phyloP scores from a whole-genome alignment of 2,113 vertebrate genomes.

The Spheniscus mendiculus region DNA sequence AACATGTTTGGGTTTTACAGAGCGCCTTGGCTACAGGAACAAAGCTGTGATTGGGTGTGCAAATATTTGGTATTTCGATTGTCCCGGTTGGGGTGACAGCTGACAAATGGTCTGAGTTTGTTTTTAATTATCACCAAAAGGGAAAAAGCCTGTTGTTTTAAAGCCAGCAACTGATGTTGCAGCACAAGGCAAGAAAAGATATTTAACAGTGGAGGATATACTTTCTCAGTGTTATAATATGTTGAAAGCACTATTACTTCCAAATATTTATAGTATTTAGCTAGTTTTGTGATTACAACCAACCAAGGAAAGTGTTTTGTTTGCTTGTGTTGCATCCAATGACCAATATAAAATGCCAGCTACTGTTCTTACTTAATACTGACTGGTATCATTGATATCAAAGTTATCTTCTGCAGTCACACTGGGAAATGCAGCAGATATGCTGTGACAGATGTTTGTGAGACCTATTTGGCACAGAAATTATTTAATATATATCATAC shows the following conservation, averaged over 20 bases:
- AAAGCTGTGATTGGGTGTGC: conserved; percentile 53
- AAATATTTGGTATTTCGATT: conserved; percentile 62
- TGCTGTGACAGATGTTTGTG: not conserved
- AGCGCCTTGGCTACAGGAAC: conserved; percentile 57
- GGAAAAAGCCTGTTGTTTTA: conserved; percentile 8
- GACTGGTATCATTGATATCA: not conserved
- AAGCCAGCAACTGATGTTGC: conserved; percentile 53
- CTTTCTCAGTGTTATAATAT: conserved; percentile 2
- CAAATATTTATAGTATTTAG: conserved; percentile 33
- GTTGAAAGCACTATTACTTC: conserved; percentile 5
- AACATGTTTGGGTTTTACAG: conserved; percentile 70
- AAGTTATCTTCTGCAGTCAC: not conserved
- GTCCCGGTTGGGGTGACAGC: conserved; percentile 51
- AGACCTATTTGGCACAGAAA: not conserved
- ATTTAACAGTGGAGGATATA: not conserved
- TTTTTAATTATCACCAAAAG: conserved; percentile 68
- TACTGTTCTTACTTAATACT: not conserved
- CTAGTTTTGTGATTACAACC: not conserved
- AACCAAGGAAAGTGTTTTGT: not conserved
- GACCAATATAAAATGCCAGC: not conserved
- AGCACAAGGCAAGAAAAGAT: conserved; percentile 26
- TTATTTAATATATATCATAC: not conserved
- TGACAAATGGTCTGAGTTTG: conserved; percentile 51
- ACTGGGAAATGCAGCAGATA: not conserved
- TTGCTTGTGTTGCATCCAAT: not conserved